Base-by-base conservation (phyloP, 2,113 vertebrate genomes). In the Mirounga angustirostris region DNA sequence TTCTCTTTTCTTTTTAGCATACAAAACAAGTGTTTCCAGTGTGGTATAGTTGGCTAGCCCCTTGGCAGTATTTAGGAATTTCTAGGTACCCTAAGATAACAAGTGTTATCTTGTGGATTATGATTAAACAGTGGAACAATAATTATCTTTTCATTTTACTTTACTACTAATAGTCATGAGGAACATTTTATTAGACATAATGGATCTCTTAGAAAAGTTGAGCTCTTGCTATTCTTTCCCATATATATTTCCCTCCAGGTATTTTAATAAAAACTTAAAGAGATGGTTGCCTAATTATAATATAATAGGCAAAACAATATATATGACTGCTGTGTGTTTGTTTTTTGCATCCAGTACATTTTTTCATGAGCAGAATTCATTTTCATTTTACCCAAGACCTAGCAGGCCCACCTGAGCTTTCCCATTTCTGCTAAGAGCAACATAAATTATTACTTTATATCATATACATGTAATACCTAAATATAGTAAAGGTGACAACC, bases 211-310 rank as follows among this genome's bases (percentile, higher is more conserved):
- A 90, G 73, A 95, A 90, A 54, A 86, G 33, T 54, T 54, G 67
- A 92, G 30, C 30, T 52, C 11, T 36, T 69, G 36, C 43, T 82
- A 50, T 63, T 61, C n/a, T 83, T 88, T 79, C 43, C n/a, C 14
- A 19, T 67, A n/a, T n/a, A 61, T 82, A 74, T 81, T 59, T 85
- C 10, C 24, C 7, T 73, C 21, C 5, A 82, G 11, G 52, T 74
- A 30, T 89, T 94, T 56, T 63, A 87, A 26, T 56, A 50, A 63
- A 96, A 94, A 19, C n/a, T 88, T 89, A 79, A 2, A 84, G 83
- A 96, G 21, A 59, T 16, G n/a, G 14, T 58, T 63, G 50, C n/a
- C 5, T 79, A 36, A 33, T 71, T 71, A 87, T n/a, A 94, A n/a
- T 82, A 50, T 91, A 76, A 94, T 83, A 52, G 21, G 12, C 50